Evolutionary conservation across 2,113 vertebrate genomes (phyloP), one percentile per base, ranked within the genome.

Genomic region (Daphoenositta chrysoptera): DNA sequence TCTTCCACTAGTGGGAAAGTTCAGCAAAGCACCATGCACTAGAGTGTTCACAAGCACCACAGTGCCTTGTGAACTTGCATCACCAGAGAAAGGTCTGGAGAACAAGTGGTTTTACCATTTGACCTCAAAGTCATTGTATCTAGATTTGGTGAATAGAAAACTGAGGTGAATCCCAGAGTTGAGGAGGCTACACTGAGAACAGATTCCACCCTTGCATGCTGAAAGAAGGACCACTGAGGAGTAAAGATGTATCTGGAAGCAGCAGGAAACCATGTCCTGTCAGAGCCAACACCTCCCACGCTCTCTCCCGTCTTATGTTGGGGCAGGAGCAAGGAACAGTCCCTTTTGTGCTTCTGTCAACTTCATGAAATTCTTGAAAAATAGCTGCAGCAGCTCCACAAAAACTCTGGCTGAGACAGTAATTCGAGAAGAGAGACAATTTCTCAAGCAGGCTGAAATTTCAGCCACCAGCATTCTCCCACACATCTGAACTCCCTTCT

Each of bases 401-500:
- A 79, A 80, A 53, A 21, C 57, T 48, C 64, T 26, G 31, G 21
- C 54, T 60, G 58, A 85, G 84, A 47, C 18, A 15, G 26, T 72
- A 91, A 66, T 72, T 51, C 23, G 56, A 88, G 53, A 40, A 79
- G 64, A 91, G 23, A 80, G 44, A 7, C 1, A 0, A 80, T 86
- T 92, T 83, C 91, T 93, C 84, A 70, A 83, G 56, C 60, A 68
- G 66, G 40, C 63, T 93, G 66, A 83, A 94, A 77, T 92, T 92
- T 89, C 89, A 90, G 68, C 58, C 80, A 93, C 47, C 2, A 2
- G 16, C 39, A 10, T 70, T 94, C 94, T 92, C 96, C 91, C 89
- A 94, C 96, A 89, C 73, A 56, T 91, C 84, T 91, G 81, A 95
- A 91, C 77, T 90, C 94, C 45, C 37, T 94, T 91, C 65, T 90